Evolutionary conservation across 2,113 vertebrate genomes (phyloP), one percentile per base, ranked within the genome.

Genomic region (Leptobrachium ailaonicum): DNA sequence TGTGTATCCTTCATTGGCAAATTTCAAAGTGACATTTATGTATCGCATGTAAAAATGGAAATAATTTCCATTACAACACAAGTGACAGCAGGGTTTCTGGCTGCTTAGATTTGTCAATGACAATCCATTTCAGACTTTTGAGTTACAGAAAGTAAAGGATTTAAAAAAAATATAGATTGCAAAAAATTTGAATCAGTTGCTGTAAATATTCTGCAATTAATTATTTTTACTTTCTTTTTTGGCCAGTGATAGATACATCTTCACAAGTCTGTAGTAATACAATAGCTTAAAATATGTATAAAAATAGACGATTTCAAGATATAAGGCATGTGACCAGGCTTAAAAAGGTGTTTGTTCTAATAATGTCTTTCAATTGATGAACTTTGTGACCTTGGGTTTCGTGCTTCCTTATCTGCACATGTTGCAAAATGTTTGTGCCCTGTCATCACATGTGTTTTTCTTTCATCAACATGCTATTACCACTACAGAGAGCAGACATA

Each of bases 401-500:
- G 73, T 67, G 71, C 71, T 71, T 58, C 41, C 71, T 80, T 73
- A 80, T 73, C 71, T 80, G 62, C 78, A 80, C 71, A 66, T 80
- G 78, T 70, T 71, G 67, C 78, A 80, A 80, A 80, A 72, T 80
- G 71, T 80, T 73, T 73, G 62, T 80, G 13, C 78, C 78, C 66
- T 80, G 78, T 80, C 78, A 80, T 80, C 78, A 73, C 71, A 6
- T 79, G 53, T 79, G 71, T 73, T 80, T 80, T 80, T 67, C 78
- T 80, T 73, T 80, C 78, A 80, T 80, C 78, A 73, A 60, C 54
- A 42, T 74, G 54, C 70, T 73, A 45, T 67, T 73, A 32, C 70
- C 47, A 45, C 44, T 80, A 43, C 40, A 80, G 53, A 44, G 41
- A 73, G 73, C 70, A 80, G 73, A 63, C 42, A 42, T 67, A 42